These are phyloP conservation scores for Diaprepes abbreviatus DNA, from an alignment of 2,888 invertebrate species.

Conservation along the genomic window DNA sequence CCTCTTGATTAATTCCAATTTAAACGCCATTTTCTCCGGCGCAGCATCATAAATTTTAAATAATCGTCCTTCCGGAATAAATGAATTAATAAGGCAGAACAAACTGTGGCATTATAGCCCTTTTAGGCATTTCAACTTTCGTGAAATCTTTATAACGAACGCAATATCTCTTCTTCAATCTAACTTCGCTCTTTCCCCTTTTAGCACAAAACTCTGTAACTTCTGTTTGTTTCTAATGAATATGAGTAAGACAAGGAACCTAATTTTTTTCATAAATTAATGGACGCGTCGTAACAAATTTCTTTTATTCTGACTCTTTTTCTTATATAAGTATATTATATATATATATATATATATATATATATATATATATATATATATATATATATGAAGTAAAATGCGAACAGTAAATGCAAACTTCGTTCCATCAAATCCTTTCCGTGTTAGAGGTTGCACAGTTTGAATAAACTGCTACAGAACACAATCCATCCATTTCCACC, in stretches of 20 bases:
- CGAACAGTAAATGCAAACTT: too few species aligned
- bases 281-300: too few species aligned
- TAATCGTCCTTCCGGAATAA: constrained; percentile 37
- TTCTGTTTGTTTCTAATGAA: not conserved
- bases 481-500: too few species aligned
- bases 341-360: too few species aligned
- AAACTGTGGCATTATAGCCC: constrained; percentile 36
- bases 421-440: too few species aligned
- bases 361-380: too few species aligned
- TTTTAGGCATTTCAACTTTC: constrained; percentile 33
- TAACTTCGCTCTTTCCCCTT: not conserved
- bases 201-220: not conserved
- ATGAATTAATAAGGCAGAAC: constrained; percentile 42
- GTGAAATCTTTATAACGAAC: constrained; percentile 33
- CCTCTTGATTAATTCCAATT: constrained; percentile 27
- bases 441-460: too few species aligned
- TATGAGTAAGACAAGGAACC: not conserved
- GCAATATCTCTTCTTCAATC: constrained; percentile 30
- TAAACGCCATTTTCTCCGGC: constrained; percentile 20
- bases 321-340: too few species aligned
- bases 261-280: too few species aligned
- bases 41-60: constrained; percentile 37
- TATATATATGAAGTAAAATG: too few species aligned
- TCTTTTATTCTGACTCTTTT: too few species aligned
- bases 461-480: too few species aligned